Base-by-base conservation (phyloP, 2,797 vertebrate genomes). In the Smutsia temminckii region DNA sequence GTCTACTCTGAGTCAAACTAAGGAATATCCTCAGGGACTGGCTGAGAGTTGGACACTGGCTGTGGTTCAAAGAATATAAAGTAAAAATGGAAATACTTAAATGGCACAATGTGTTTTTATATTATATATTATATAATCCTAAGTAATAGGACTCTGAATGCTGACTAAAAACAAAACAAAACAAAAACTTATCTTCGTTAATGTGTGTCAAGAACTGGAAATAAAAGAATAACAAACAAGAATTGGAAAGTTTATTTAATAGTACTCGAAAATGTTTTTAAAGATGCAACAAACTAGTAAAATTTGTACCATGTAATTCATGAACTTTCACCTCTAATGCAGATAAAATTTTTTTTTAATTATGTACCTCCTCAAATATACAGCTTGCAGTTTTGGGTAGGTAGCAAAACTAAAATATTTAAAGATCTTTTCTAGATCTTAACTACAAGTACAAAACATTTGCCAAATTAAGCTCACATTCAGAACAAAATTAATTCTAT, bases 21-120 rank as follows among this genome's bases (percentile, higher is more conserved):
- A 93, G 61, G 93, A 46, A 81, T 93, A 51, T 64, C 68, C 81
- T 68, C 18, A 85, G 29, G 11, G 34, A 75, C 46, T 80, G 5
- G 14, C 72, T 95, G 46, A 86, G n/a, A 55, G 2, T 34, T 66
- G 66, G 29, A 27, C 49, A 46, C 51, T 79, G 25, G 59, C 46
- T 86, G 32, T 95, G 29, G 3, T 29, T 93, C 59, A 53, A 86
- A 91, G 53, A 87, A 42, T 95, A 86, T 55, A 88, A 96, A 93
- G 77, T 88, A 81, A 79, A 78, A 57, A 83, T 88, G 32, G 74
- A 91, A 96, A 85, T 37, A 77, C 4, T 69, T 95, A 34, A 94
- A 49, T 59, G 77, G 66, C 40, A 85, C 20, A 93, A 49, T 17
- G 46, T 68, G 21, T 84, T 69, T 21, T 66, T n/a, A 11, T 25